phyloP scores from a whole-genome alignment of 2,888 invertebrate species.

The Acanthosepion esculentum region DNA sequence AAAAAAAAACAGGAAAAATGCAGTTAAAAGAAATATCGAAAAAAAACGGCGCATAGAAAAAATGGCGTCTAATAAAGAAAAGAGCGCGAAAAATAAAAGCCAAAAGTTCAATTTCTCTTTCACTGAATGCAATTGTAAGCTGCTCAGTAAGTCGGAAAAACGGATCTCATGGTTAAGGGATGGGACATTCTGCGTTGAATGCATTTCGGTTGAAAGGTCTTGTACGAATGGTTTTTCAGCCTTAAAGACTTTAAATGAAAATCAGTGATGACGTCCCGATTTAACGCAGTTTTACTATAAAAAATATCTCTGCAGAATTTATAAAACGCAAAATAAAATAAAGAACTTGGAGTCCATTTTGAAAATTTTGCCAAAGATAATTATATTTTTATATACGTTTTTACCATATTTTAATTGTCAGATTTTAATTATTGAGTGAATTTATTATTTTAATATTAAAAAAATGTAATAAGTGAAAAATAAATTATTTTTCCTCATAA shows the following conservation, averaged over 20 bases:
- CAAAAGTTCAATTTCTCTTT: constrained; percentile 10
- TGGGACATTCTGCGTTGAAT: background rate
- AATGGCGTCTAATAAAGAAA: background rate
- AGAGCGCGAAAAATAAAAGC: background rate
- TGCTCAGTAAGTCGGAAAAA: constrained; percentile 22
- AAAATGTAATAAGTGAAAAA: background rate
- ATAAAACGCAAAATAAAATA: background rate
- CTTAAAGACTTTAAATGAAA: background rate
- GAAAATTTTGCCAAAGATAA: background rate
- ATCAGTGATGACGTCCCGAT: background rate
- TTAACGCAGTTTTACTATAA: background rate
- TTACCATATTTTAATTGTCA: background rate
- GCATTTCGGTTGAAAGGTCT: background rate
- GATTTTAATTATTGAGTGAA: background rate
- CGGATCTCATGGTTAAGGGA: background rate
- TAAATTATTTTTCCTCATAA: background rate
- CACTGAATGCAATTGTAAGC: background rate
- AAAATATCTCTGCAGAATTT: background rate
- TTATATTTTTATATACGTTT: background rate
- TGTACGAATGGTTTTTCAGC: background rate
- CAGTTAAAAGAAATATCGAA: background rate
- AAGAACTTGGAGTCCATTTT: background rate
- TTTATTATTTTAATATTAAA: background rate
- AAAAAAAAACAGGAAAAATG: no score
- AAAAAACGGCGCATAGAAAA: background rate